phyloP scores from a whole-genome alignment of 2,797 vertebrate genomes.

The Adrianichthys oophorus region DNA sequence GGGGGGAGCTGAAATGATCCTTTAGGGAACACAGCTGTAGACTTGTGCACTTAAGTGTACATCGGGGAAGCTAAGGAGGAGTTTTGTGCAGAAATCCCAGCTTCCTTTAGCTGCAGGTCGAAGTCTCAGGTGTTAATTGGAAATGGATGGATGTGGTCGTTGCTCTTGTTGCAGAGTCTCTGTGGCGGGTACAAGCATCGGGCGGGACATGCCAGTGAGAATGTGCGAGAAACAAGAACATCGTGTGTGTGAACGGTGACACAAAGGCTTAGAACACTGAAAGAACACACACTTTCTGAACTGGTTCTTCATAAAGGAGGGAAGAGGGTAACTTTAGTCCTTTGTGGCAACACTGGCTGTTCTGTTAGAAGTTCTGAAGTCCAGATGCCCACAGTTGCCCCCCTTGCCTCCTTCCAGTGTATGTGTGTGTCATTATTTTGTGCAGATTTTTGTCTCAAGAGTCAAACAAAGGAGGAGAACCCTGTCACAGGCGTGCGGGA shows the following conservation, averaged over 20 bases:
- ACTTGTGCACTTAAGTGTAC: conserved; percentile 54
- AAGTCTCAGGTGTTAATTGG: conserved; percentile 18
- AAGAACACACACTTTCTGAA: conserved; percentile 42
- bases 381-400: conserved; percentile 24
- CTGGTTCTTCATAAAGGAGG: conserved; percentile 48
- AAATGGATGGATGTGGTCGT: conserved; percentile 14
- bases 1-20: conserved; percentile 26
- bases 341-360: conserved; percentile 45
- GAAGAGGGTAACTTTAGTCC: conserved; percentile 47
- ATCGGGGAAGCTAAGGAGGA: conserved; percentile 51
- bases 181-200: conserved; percentile 35
- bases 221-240: conserved; percentile 29
- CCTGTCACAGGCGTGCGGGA: conserved; percentile 93
- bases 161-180: conserved; percentile 48
- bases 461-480: conserved; percentile 97
- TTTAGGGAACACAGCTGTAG: conserved; percentile 28
- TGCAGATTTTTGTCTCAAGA: conserved; percentile 44
- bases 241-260: conserved; percentile 53
- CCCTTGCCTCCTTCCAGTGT: conserved; percentile 21
- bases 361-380: conserved; percentile 35
- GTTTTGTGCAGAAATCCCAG: conserved; percentile 60
- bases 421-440: conserved; percentile 41
- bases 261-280: conserved; percentile 44
- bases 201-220: conserved; percentile 15
- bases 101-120: conserved; percentile 20